These are phyloP conservation scores for Drosophila lutescens DNA, from an alignment of 2,888 invertebrate genomes.

Conservation along the genomic window DNA sequence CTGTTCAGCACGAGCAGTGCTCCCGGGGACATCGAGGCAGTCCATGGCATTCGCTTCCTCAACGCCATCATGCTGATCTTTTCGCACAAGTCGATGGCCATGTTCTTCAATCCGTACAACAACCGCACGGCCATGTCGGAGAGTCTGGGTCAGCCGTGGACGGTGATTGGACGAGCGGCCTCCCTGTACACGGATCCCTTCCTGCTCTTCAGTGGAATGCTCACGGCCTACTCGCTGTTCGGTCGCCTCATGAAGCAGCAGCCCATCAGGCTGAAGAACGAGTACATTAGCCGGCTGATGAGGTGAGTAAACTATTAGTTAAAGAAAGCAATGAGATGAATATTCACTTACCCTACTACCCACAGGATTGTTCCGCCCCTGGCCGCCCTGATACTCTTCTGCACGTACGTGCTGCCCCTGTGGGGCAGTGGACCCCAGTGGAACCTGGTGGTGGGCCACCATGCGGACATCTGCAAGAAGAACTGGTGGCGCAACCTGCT, in stretches of 20 bases:
- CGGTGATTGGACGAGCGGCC: constrained; percentile 88
- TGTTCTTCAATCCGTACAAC: constrained; percentile 88
- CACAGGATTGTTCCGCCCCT: constrained; percentile 87
- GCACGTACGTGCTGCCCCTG: constrained; percentile 88
- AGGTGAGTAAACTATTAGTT: constrained; percentile 74
- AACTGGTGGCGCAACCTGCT: constrained; percentile 90
- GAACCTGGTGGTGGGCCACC: constrained; percentile 88
- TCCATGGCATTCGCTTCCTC: constrained; percentile 88
- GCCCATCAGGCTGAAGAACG: constrained; percentile 86
- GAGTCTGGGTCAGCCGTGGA: constrained; percentile 88
- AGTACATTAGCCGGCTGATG: constrained; percentile 87
- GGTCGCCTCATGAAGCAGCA: constrained; percentile 86
- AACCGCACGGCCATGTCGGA: constrained; percentile 89
- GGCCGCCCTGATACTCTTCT: constrained; percentile 88
- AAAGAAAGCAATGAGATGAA: too few relatives aligned
- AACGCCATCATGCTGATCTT: constrained; percentile 88
- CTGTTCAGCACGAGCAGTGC: constrained; percentile 85
- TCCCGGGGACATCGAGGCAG: constrained; percentile 86
- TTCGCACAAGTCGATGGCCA: constrained; percentile 90
- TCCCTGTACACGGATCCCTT: constrained; percentile 90
- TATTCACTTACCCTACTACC: too few relatives aligned
- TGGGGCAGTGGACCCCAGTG: constrained; percentile 88
- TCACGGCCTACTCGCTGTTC: constrained; percentile 88
- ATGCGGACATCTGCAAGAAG: constrained; percentile 88
- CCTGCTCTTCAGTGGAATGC: constrained; percentile 88